Conservation (phyloP, 2,888 invertebrate genomes). For the Acanthopleura granulata region DNA sequence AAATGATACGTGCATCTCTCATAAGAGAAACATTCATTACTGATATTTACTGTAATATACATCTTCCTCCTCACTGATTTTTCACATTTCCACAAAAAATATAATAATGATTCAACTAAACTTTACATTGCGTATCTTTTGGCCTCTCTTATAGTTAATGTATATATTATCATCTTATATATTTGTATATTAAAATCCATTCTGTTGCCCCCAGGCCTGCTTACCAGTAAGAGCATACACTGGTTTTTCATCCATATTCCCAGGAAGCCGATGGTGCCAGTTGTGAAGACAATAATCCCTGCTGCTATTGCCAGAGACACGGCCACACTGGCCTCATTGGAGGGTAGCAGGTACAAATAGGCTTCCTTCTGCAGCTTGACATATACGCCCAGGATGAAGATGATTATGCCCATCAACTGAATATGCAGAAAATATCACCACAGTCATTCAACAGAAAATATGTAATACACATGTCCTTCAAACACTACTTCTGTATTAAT, state of each 20-base stretch:
- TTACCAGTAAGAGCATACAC: constrained; percentile 82
- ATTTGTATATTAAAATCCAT: neutral
- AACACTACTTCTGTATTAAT: no score
- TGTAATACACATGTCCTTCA: neutral
- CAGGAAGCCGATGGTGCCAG: constrained; percentile 86
- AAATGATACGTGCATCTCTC: no score
- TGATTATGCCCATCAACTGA: constrained; percentile 81
- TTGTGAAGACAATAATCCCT: constrained; percentile 80
- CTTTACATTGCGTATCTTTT: no score
- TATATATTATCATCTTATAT: constrained; percentile 14
- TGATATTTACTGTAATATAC: no score
- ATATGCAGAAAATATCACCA: constrained; percentile 31
- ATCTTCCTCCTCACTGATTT: no score
- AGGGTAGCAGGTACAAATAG: constrained; percentile 78
- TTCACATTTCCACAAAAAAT: no score
- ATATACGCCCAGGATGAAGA: constrained; percentile 84
- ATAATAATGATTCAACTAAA: no score
- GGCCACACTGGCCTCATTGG: constrained; percentile 79
- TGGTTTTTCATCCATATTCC: constrained; percentile 86
- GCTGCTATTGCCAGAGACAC: constrained; percentile 81
- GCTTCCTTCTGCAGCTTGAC: constrained; percentile 81
- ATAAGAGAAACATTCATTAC: no score
- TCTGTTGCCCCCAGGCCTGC: constrained; percentile 6
- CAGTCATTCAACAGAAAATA: neutral
- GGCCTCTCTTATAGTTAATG: neutral